Base-by-base conservation (phyloP, 2,113 vertebrate genomes). In the Myrmecobius fasciatus region DNA sequence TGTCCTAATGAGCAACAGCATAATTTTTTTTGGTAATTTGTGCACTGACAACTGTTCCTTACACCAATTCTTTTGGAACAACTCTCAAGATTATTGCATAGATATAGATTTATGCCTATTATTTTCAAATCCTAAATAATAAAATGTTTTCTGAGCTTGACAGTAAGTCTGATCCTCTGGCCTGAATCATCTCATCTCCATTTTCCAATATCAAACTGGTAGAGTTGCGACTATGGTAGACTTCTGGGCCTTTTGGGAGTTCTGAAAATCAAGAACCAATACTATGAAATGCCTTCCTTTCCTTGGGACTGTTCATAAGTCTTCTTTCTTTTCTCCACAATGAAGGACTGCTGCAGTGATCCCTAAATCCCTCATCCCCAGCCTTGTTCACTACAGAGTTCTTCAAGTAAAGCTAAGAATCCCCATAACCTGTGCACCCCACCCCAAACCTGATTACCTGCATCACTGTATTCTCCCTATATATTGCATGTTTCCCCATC, bases 41-140 rank as follows among this genome's bases (percentile, higher is more conserved):
- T 75, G 4, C 5, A n/a, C 14, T 75, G 28, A 67, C 60, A 75
- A n/a, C 20, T n/a, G 36, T 83, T 83, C 67, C 14, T 83, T 43
- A n/a, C 0, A 83, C 20, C 67, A 83, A 24, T 24, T 83, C 14
- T 67, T n/a, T 67, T 67, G 60, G 60, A n/a, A 67, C 14, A 17
- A 17, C 12, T 67, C 60, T 67, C 60, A 67, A 31, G 36, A 67
- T 67, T 36, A 36, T 36, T 24, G n/a, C 67, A 75, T n/a, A 83
- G 7, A 22, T 43, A 83, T 43, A 43, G 67, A 43, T 43, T 22
- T 36, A 43, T 83, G 36, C 67, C 67, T 43, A 8, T 83, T 67
- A 25, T 93, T 96, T 96, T 53, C 24, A 95, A 94, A 49, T 4
- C 1, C 92, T 53, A 47, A 3, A 0, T 96, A 91, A 91, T n/a